Evolutionary conservation across 2,888 invertebrate species (phyloP).

Genomic region (Thymelicus lineola): DNA sequence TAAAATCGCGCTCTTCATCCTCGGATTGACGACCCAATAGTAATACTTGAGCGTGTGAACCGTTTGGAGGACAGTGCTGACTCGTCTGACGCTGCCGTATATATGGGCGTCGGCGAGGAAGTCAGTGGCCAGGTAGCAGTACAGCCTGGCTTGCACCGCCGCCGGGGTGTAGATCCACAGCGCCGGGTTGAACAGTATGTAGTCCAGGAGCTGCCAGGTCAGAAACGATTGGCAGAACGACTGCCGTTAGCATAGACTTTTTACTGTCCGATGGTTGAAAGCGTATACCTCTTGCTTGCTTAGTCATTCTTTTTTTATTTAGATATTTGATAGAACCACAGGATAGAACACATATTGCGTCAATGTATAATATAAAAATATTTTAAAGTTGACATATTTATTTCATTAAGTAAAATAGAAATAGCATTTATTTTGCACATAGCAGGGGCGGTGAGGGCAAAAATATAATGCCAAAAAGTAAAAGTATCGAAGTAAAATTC

Average conservation of each 20-base stretch:
- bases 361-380: neutral
- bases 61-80: conserved; percentile 98
- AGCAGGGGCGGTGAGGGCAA: no score
- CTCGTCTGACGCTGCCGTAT: conserved; percentile 97
- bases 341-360: neutral
- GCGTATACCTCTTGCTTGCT: conserved; percentile 75
- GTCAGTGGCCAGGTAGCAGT: conserved; percentile 99
- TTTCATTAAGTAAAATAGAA: neutral
- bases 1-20: conserved; percentile 96
- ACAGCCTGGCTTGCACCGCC: conserved; percentile 96
- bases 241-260: conserved; percentile 88
- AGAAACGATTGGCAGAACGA: conserved; percentile 96
- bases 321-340: neutral
- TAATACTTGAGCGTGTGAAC: conserved; percentile 99
- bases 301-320: neutral
- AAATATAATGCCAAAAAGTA: no score
- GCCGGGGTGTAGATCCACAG: conserved; percentile 99
- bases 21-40: conserved; percentile 99
- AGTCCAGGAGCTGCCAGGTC: conserved; percentile 98
- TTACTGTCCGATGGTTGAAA: conserved; percentile 81
- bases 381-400: no score
- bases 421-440: no score
- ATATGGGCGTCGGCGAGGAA: conserved; percentile 99
- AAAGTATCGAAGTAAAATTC: no score
- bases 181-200: conserved; percentile 99